A percentile compares a stretch with the other conserved stretches of the same genome.
Conservation (phyloP, 2,888 invertebrate genomes). For the Brachypalpus laphriformis region DNA sequence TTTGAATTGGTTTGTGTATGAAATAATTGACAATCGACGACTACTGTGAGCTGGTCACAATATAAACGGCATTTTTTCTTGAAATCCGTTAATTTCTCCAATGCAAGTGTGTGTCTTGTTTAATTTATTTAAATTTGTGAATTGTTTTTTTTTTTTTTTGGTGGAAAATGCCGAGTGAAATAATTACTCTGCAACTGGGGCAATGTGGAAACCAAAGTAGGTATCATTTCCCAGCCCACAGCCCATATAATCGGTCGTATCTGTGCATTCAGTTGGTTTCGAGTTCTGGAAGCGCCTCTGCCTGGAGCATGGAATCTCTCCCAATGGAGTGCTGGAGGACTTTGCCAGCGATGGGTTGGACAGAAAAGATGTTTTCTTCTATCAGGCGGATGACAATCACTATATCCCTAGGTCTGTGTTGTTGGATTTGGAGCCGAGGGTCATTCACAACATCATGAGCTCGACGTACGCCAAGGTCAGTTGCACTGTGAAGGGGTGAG, state of each 20-base stretch:
- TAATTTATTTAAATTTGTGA: neutral
- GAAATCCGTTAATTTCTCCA: neutral
- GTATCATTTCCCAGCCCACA: constrained; percentile 77
- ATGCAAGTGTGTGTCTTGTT: neutral
- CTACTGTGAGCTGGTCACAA: neutral
- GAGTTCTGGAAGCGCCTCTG: constrained; percentile 99
- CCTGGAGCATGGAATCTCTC: constrained; percentile 98
- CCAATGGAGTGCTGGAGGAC: constrained; percentile 97
- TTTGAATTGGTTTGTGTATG: neutral
- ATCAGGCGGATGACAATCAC: constrained; percentile 99
- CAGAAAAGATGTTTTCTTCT: constrained; percentile 99
- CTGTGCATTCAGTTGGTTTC: constrained; percentile 91
- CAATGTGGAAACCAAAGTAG: constrained; percentile 99
- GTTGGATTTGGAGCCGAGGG: constrained; percentile 97
- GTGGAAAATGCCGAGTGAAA: constrained; percentile 95
- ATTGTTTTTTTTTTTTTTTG: neutral
- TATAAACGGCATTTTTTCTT: neutral
- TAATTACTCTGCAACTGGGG: constrained; percentile 99
- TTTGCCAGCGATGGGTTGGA: constrained; percentile 95
- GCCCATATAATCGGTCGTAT: neutral
- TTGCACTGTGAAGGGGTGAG: constrained; percentile 2
- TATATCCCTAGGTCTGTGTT: constrained; percentile 98
- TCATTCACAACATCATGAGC: constrained; percentile 98
- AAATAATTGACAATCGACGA: neutral
- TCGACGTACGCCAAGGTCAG: constrained; percentile 95